Evolutionary conservation across 1,140 invertebrate species (phyloP).

Genomic region (Asbolus verrucosus): DNA sequence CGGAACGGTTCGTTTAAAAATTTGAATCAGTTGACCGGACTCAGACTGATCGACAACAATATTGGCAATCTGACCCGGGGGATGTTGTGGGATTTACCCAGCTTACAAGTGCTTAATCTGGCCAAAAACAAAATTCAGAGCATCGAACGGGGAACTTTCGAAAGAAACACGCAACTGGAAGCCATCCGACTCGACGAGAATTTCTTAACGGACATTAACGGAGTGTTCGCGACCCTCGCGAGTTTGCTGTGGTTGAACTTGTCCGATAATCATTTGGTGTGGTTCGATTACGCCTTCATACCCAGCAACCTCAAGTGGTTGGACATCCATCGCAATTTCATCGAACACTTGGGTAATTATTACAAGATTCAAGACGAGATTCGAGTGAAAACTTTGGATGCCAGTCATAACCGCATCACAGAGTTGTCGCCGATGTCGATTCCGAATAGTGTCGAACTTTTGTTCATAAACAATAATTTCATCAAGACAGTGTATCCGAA

Average conservation of each 20-base stretch:
- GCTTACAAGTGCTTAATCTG: constrained; percentile 86
- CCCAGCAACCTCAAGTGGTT: constrained; percentile 90
- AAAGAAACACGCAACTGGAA: constrained; percentile 81
- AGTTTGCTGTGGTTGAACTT: constrained; percentile 88
- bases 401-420: constrained; percentile 87
- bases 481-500: constrained; percentile 83
- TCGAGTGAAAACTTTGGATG: constrained; percentile 84
- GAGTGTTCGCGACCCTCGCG: constrained; percentile 83
- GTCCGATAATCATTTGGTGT: constrained; percentile 90
- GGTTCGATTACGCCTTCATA: constrained; percentile 92
- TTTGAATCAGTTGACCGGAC: constrained; percentile 84
- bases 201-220: constrained; percentile 87
- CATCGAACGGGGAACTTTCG: constrained; percentile 85
- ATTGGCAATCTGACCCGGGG: constrained; percentile 86
- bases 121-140: constrained; percentile 89
- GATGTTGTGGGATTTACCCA: constrained; percentile 87
- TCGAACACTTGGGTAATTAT: constrained; percentile 87
- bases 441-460: constrained; percentile 88
- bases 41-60: constrained; percentile 87
- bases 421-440: constrained; percentile 83
- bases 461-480: constrained; percentile 92
- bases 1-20: constrained; percentile 86
- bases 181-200: constrained; percentile 89
- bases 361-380: constrained; percentile 85
- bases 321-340: constrained; percentile 89